phyloP scores from a whole-genome alignment of 2,113 vertebrate species.

The Montifringilla adamsi region DNA sequence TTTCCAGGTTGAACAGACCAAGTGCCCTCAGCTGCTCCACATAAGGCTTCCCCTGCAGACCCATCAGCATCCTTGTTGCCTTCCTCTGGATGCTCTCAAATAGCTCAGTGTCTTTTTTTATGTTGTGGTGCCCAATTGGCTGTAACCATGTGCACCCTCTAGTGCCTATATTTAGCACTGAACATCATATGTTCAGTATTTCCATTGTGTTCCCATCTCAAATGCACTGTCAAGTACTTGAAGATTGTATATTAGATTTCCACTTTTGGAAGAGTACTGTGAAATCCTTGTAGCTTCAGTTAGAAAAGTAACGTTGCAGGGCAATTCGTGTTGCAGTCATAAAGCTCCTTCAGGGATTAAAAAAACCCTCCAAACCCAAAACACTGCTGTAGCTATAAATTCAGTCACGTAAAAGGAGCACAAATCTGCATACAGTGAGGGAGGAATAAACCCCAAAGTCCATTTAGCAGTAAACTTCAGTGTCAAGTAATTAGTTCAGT shows the following conservation, averaged over 20 bases:
- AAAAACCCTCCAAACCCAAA: background rate
- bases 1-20: background rate
- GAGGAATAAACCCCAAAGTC: background rate
- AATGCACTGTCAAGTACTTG: background rate
- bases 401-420: background rate
- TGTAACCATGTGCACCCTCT: background rate
- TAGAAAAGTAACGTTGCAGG: background rate
- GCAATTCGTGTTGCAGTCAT: background rate
- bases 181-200: background rate
- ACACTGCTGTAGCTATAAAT: background rate
- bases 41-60: background rate
- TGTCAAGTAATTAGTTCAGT: background rate
- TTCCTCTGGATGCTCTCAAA: background rate
- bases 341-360: background rate
- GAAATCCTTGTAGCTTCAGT: background rate
- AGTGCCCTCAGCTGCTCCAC: background rate
- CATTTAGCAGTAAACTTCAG: background rate
- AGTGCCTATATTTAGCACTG: background rate
- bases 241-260: background rate
- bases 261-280: background rate
- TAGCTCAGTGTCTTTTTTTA: background rate
- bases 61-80: background rate
- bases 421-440: background rate
- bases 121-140: background rate
- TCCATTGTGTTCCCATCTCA: background rate